Base-by-base conservation (phyloP, 1,140 invertebrate species). In the Zaprionus ornatus region DNA sequence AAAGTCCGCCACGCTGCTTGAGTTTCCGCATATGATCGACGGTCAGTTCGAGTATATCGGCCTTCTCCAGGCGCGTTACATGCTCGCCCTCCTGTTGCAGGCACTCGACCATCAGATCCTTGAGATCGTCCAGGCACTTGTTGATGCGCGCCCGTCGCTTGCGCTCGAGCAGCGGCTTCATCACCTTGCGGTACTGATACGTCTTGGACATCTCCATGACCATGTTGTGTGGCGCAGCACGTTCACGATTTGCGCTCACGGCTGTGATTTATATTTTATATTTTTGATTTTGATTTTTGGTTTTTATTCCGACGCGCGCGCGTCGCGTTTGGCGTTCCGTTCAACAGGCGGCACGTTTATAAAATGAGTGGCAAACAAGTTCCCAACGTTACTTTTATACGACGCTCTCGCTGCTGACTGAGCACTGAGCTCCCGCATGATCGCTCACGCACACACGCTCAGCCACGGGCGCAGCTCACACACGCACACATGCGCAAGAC, bases 1-100 rank as follows among this genome's bases (percentile, higher is more conserved):
- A 80, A 17, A 92, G 79, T 9, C 79, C 86, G 13, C 91, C 91
- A 29, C 91, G 91, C n/a, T 92, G 91, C 76, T 97, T 95, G 1
- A 98, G 94, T 79, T 97, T 97, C 93, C 98, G 96, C 80, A 99
- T 94, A 88, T 99, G 97, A 81, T 97, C 96, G n/a, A 99, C 98
- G 0, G 98, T 99, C 92, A 99, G 93, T 92, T 99, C 98, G 74
- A 99, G 94, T 81, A 99, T 99, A 92, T 99, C 98, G n/a, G 98
- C 98, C 92, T 99, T 99, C 93, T 99, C 98, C 79, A 99, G 93
- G 25, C 97, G 96, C 13, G 97, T 97, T 2, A 92, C 90, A 93
- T 97, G 97, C 92, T 98, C 97, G 64, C 97, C 97, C 93, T 98
- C 97, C 64, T 96, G 95, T 79, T 97, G 96, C n/a, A 98, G 93